A percentile compares a stretch with the other conserved stretches of the same genome.
Conservation (phyloP, 2,797 vertebrate species). For the Neoniphon sammara region DNA sequence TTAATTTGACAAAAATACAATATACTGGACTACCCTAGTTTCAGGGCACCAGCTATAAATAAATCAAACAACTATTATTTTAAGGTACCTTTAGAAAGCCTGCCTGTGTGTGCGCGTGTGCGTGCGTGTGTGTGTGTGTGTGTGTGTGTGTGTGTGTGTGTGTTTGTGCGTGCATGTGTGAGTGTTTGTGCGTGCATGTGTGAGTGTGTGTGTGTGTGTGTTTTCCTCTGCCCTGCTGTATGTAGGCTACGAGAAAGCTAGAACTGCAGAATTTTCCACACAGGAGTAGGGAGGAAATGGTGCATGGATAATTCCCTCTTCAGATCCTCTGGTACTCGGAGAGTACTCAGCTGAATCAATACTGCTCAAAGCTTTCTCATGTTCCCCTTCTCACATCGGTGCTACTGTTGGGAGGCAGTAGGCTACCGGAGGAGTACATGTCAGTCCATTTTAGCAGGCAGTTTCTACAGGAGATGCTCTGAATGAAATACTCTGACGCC, state of each 20-base stretch:
- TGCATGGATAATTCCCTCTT: slow-evolving; percentile 82
- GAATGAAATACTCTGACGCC: slow-evolving; percentile 27
- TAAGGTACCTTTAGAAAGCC: slow-evolving; percentile 42
- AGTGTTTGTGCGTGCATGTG: slow-evolving; percentile 4
- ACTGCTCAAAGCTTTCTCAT: slow-evolving; percentile 81
- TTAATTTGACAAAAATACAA: slow-evolving; percentile 28
- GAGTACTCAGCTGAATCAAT: slow-evolving; percentile 79
- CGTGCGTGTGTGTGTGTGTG: background rate
- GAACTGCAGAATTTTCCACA: slow-evolving; percentile 74
- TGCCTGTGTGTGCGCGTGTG: background rate
- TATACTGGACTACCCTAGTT: slow-evolving; percentile 25
- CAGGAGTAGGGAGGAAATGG: slow-evolving; percentile 77
- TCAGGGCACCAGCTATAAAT: slow-evolving; percentile 59
- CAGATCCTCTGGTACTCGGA: slow-evolving; percentile 75
- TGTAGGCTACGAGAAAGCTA: slow-evolving; percentile 72
- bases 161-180: background rate
- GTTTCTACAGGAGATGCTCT: slow-evolving; percentile 36
- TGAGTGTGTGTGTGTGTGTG: slow-evolving; percentile 29
- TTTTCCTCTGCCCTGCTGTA: slow-evolving; percentile 49
- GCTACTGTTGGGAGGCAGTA: slow-evolving; percentile 51
- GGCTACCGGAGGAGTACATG: slow-evolving; percentile 5
- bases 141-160: slow-evolving; percentile 12
- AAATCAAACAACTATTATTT: slow-evolving; percentile 63
- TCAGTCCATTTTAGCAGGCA: slow-evolving; percentile 38
- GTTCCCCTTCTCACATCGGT: slow-evolving; percentile 70